phyloP scores from a whole-genome alignment of 2,113 vertebrate species.

The Pomatostomus ruficeps region DNA sequence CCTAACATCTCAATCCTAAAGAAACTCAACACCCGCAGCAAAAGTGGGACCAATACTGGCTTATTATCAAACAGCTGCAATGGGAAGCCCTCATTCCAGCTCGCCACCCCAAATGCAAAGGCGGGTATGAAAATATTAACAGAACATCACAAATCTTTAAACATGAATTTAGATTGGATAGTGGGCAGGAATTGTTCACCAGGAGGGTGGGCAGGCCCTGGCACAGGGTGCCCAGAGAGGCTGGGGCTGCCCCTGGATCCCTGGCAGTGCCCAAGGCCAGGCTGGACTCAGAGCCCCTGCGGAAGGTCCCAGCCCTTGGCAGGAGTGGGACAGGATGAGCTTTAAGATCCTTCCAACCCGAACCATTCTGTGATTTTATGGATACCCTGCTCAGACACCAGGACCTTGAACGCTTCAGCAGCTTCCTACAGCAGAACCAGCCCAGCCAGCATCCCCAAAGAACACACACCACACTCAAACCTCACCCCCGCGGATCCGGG shows the following conservation, averaged over 20 bases:
- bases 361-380: not conserved
- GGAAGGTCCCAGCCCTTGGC: not conserved
- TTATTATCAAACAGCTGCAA: not conserved
- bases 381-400: not conserved
- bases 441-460: accelerated
- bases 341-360: not conserved
- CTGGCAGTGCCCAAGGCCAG: not conserved
- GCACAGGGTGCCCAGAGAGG: not conserved
- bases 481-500: accelerated
- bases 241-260: not conserved
- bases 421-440: not conserved
- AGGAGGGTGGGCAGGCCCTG: accelerated
- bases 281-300: not conserved
- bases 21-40: not conserved
- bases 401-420: not conserved
- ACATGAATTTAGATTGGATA: not conserved
- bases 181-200: not conserved
- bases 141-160: not conserved
- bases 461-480: accelerated
- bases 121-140: accelerated
- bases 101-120: not conserved
- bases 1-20: not conserved
- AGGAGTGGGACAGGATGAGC: not conserved
- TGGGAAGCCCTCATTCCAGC: not conserved
- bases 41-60: not conserved